Base-by-base conservation (phyloP, 2,113 vertebrate genomes). In the Mus spicilegus region DNA sequence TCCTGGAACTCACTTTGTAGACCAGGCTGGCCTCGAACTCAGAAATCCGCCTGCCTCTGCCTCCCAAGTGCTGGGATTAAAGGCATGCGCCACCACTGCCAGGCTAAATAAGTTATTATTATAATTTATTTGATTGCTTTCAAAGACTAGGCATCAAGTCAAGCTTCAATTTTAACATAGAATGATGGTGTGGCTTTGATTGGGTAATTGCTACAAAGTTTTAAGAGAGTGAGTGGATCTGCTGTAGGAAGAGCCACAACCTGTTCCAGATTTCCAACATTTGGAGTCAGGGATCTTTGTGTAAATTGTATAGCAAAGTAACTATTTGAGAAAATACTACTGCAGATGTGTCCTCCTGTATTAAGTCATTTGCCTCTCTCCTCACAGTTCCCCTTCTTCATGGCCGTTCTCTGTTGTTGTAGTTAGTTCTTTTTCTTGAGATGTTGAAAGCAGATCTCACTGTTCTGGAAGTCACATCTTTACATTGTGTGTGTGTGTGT, bases 101-200 rank as follows among this genome's bases (percentile, higher is more conserved):
- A 42, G 42, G 42, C 42, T 42, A 42, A 42, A 3, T 42, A 42
- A 42, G 42, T 42, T 42, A 42, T 42, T 42, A 42, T 1, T 94
- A 22, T 39, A 56, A 65, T 90, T 94, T 46, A 84, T 88, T 19
- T 81, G 46, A 54, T 92, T 93, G n/a, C 82, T 96, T 96, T 49
- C 54, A 93, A 76, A 85, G 82, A 80, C n/a, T 24, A 94, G 2
- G 56, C 56, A 82, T 16, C 36, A 61, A 61, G 36, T 61, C 58
- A 51, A 84, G 54, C 33, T 95, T 97, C 89, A 63, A 30, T 65
- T 85, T 85, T 65, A 85, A 42, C 56, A 26, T 84, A 65, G 56
- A 84, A 63, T 84, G 56, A 63, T 61, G 56, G 56, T 7, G 14
- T 84, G 56, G 88, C 4, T 81, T 81, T 81, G 51, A n/a, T 76